Conservation (phyloP, 1,140 invertebrate species). For the Acromyrmex charruanus region DNA sequence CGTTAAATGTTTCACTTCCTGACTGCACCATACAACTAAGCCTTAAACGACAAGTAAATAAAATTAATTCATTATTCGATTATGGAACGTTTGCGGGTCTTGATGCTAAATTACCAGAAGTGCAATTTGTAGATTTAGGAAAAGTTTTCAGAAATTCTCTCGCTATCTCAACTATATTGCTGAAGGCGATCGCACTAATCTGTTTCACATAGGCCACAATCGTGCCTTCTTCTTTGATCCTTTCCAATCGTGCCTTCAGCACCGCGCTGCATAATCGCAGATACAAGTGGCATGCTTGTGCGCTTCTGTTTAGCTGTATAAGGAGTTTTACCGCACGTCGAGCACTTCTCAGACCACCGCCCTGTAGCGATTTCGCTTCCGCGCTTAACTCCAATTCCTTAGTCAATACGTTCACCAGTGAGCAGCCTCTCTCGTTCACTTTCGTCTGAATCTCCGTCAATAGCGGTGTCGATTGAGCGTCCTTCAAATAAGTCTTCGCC, state of each 20-base stretch:
- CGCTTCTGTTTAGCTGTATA: slow-evolving; percentile 93
- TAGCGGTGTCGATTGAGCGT: slow-evolving; percentile 82
- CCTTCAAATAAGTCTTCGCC: slow-evolving; percentile 88
- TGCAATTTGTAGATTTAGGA: slow-evolving; percentile 90
- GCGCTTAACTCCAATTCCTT: slow-evolving; percentile 95
- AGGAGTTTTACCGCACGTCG: slow-evolving; percentile 95
- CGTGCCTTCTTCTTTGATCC: slow-evolving; percentile 95
- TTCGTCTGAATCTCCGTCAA: slow-evolving; percentile 84
- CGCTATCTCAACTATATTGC: slow-evolving; percentile 94
- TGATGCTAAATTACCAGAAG: slow-evolving; percentile 88
- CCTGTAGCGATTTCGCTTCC: slow-evolving; percentile 94
- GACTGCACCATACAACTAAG: slow-evolving; percentile 96
- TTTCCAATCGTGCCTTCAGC: slow-evolving; percentile 93
- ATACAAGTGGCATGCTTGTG: slow-evolving; percentile 94
- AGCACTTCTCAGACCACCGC: slow-evolving; percentile 94
- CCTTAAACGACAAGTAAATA: slow-evolving; percentile 85
- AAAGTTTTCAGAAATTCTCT: slow-evolving; percentile 95
- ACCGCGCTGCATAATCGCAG: slow-evolving; percentile 94
- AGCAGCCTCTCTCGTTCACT: slow-evolving; percentile 89
- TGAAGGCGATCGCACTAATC: slow-evolving; percentile 95
- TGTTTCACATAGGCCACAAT: slow-evolving; percentile 94
- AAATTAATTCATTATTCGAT: slow-evolving; percentile 26
- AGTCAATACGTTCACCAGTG: slow-evolving; percentile 94
- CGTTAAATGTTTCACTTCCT: slow-evolving; percentile 94
- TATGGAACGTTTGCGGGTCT: slow-evolving; percentile 46